Percentiles rank a stretch among this genome's conserved stretches.
Conservation (phyloP, 2,797 vertebrate genomes). For the Protosalanx chinensis region DNA sequence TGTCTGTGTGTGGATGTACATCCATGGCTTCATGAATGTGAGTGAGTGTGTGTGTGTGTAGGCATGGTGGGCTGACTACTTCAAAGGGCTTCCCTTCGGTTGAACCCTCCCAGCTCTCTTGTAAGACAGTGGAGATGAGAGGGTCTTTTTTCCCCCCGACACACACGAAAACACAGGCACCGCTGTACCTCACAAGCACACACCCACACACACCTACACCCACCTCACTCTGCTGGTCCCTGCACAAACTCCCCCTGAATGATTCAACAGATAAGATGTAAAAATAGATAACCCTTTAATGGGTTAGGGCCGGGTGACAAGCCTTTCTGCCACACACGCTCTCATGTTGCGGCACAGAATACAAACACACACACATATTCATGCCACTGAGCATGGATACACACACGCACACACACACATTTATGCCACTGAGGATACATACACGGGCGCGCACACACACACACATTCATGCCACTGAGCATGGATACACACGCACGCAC, state of each 20-base stretch:
- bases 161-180: not conserved
- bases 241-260: conserved; percentile 18
- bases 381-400: no score
- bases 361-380: no score
- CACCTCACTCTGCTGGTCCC: conserved; percentile 1
- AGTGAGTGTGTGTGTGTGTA: not conserved
- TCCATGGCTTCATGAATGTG: not conserved
- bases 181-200: not conserved
- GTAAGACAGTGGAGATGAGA: conserved; percentile 2
- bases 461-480: no score
- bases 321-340: not conserved
- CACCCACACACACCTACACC: not conserved
- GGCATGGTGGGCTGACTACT: conserved; percentile 9
- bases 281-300: not conserved
- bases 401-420: no score
- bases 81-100: conserved; percentile 5
- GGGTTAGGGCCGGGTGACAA: not conserved
- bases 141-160: not conserved
- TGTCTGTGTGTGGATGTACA: not conserved
- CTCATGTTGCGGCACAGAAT: not conserved
- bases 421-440: no score
- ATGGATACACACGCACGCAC: no score
- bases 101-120: not conserved
- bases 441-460: no score
- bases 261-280: conserved; percentile 10